Evolutionary conservation across 2,888 invertebrate species (phyloP).

Genomic region (Chorisops tibialis): DNA sequence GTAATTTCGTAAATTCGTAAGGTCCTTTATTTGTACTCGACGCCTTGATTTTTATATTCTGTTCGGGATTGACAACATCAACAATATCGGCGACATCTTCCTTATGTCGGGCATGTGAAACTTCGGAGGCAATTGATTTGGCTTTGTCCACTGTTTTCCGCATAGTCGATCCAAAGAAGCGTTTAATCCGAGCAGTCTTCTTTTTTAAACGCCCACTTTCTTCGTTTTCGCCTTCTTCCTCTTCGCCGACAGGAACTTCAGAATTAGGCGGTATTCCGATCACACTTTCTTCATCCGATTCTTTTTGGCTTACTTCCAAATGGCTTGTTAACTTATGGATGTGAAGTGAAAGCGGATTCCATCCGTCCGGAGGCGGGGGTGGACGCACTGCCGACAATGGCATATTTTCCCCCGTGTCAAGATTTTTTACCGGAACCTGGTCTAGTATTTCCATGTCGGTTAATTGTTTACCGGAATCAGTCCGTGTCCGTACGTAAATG

Average conservation of each 20-base stretch:
- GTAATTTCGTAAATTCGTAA: conserved; percentile 89
- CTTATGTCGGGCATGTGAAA: conserved; percentile 81
- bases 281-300: conserved; percentile 74
- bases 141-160: conserved; percentile 90
- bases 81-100: conserved; percentile 82
- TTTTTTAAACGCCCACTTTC: conserved; percentile 52
- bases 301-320: conserved; percentile 75
- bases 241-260: conserved; percentile 48
- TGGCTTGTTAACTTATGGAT: conserved; percentile 86
- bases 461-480: conserved; percentile 81
- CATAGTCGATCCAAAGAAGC: conserved; percentile 83
- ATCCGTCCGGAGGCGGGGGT: conserved; percentile 68
- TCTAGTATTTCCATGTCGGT: conserved; percentile 91
- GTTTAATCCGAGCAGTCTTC: conserved; percentile 63
- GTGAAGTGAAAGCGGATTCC: conserved; percentile 91
- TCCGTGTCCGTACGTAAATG: conserved; percentile 74
- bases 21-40: conserved; percentile 96
- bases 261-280: conserved; percentile 56
- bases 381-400: conserved; percentile 81
- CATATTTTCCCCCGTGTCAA: conserved; percentile 83
- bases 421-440: conserved; percentile 79
- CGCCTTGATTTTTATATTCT: conserved; percentile 85
- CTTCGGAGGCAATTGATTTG: conserved; percentile 83
- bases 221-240: conserved; percentile 52
- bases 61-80: conserved; percentile 76